Evolutionary conservation across 2,888 invertebrate genomes (phyloP), one percentile per base, ranked within the genome.

Genomic region (Rhodophaea formosa): DNA sequence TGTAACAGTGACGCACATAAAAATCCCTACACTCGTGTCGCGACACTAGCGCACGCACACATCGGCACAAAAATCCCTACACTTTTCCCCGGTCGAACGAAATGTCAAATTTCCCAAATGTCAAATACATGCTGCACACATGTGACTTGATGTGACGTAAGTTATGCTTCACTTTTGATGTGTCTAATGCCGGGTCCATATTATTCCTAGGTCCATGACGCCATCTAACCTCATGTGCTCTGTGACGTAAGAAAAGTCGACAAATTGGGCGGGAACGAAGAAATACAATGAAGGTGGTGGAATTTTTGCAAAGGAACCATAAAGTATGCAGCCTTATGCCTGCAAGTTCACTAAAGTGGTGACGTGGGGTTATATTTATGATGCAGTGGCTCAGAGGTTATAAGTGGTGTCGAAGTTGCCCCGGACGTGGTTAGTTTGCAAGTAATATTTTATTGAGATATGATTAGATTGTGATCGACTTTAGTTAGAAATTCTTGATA

Each of bases 321-420:
- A 68, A 80, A 82, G 68, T 74, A 82, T 84, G 80, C 75, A 84
- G 69, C 42, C 14, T 35, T 35, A 47, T 42, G 39, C 58, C 53
- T 51, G 53, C 60, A 62, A 60, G 59, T 60, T 57, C 60, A 62
- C 60, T 63, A 61, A 63, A 69, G 65, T 70, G 63, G 60, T 55
- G 61, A 62, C 56, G 59, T 46, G 56, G 8, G 29, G 53, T 45
- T 66, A 65, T 63, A 68, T 68, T 66, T 60, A 68, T 62, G 62
- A 35, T 35, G 46, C 29, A 29, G 30, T 17, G 39, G 32, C 53
- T 29, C 23, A 32, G 15, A 45, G 54, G 45, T 46, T 45, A 45
- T 55, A 55, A 55, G 32, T n/a, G 54, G 45, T 55, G 54, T 14
- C 42, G 45, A 45, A 55, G 45, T 55, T 44, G 29, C 17, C 35